Percentiles rank a stretch among this genome's conserved stretches.
These are phyloP conservation scores for Synergus umbraculus DNA, from an alignment of 2,888 invertebrate genomes.

Conservation along the genomic window DNA sequence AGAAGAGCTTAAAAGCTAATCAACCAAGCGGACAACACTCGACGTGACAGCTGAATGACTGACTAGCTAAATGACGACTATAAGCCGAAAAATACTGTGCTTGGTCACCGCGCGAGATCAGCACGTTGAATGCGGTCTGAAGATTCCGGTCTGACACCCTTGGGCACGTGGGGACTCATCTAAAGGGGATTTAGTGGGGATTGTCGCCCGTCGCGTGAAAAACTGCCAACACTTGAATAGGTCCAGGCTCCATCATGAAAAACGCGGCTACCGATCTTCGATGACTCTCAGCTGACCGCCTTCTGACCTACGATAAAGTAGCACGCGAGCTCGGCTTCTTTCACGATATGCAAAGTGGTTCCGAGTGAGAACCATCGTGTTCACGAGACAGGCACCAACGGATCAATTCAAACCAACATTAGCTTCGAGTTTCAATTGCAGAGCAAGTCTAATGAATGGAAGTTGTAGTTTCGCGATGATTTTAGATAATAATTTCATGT, in stretches of 20 bases:
- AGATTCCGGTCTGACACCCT: constrained; percentile 61
- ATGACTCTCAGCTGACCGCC: constrained; percentile 60
- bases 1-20: constrained; percentile 27
- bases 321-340: background rate
- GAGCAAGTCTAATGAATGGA: constrained; percentile 22
- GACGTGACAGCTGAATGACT: constrained; percentile 11
- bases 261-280: constrained; percentile 68
- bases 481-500: background rate
- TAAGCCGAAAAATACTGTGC: constrained; percentile 33
- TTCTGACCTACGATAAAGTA: constrained; percentile 34
- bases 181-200: constrained; percentile 68
- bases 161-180: constrained; percentile 71
- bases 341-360: constrained; percentile 1
- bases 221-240: constrained; percentile 72
- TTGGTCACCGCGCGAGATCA: constrained; percentile 67
- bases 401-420: constrained; percentile 31
- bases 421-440: constrained; percentile 29
- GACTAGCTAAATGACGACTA: constrained; percentile 35
- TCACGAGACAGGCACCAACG: constrained; percentile 32
- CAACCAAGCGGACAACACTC: constrained; percentile 4
- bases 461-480: constrained; percentile 3
- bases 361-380: constrained; percentile 37
- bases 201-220: constrained; percentile 69
- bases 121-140: constrained; percentile 65
- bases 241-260: constrained; percentile 66